These are phyloP conservation scores for Myotis findleyi DNA, from an alignment of 2,797 vertebrate species.

Conservation along the genomic window DNA sequence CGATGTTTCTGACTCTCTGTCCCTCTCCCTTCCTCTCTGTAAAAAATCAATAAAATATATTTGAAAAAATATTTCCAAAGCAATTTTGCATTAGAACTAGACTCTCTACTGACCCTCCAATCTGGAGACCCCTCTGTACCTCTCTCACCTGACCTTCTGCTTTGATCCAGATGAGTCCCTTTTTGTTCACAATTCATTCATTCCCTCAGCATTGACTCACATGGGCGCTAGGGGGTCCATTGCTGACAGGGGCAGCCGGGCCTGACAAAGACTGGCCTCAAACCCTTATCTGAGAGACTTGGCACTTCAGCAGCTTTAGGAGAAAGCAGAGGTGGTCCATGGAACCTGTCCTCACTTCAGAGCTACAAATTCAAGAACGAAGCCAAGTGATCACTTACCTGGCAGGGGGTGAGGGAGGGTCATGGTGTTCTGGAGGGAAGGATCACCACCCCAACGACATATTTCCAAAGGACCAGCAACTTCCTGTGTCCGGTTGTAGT, in stretches of 20 bases:
- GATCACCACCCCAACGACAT: accelerated
- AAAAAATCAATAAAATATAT: no score
- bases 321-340: neutral
- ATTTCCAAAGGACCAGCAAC: neutral
- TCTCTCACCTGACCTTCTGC: neutral
- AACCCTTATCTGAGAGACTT: neutral
- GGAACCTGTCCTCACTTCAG: neutral
- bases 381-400: neutral
- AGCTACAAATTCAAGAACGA: neutral
- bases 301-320: neutral
- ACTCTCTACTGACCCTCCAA: neutral
- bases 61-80: constrained; percentile 5
- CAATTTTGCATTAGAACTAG: neutral
- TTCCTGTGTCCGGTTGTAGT: neutral
- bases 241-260: neutral
- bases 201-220: neutral
- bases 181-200: neutral
- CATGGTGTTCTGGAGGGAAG: neutral
- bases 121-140: neutral
- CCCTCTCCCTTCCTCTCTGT: no score
- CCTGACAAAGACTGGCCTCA: neutral
- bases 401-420: neutral
- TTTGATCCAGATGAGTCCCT: neutral
- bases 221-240: neutral
- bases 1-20: no score